Percentiles rank a stretch among this genome's conserved stretches.
These are phyloP conservation scores for Philopotamus ludificatus DNA, from an alignment of 1,140 invertebrate species.

Conservation along the genomic window DNA sequence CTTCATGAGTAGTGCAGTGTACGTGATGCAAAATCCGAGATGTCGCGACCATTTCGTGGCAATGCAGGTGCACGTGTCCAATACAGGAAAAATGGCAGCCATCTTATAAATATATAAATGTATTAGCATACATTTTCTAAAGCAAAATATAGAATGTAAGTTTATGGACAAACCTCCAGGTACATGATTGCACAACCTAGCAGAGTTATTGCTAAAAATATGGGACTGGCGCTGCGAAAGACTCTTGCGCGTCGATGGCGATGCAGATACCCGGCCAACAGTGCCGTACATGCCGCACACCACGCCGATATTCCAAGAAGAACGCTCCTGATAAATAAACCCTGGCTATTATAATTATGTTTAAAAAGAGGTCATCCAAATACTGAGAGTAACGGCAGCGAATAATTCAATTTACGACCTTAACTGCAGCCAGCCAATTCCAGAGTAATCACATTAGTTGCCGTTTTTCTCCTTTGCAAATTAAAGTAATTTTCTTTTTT, in stretches of 20 bases:
- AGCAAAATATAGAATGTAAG: background rate
- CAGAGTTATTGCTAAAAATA: conserved; percentile 84
- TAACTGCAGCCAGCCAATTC: background rate
- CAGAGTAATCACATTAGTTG: background rate
- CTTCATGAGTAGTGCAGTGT: conserved; percentile 88
- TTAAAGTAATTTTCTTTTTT: background rate
- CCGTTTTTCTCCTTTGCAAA: background rate
- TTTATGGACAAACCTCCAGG: conserved; percentile 66
- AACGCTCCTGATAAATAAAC: conserved; percentile 66
- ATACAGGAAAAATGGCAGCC: conserved; percentile 84
- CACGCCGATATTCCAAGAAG: conserved; percentile 76
- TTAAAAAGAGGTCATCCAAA: too few relatives aligned
- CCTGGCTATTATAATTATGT: too few relatives aligned
- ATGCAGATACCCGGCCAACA: conserved; percentile 75
- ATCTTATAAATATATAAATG: conserved; percentile 62
- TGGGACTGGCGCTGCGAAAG: conserved; percentile 87
- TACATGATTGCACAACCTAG: conserved; percentile 89
- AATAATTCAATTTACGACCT: background rate
- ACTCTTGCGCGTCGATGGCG: conserved; percentile 80
- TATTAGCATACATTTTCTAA: background rate
- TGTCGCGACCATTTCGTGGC: conserved; percentile 89
- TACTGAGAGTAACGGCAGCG: background rate
- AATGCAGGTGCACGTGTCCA: conserved; percentile 78
- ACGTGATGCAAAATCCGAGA: conserved; percentile 88
- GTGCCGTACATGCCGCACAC: conserved; percentile 72